Evolutionary conservation across 2,797 vertebrate species (phyloP).

Genomic region (Phalanger gymnotis): DNA sequence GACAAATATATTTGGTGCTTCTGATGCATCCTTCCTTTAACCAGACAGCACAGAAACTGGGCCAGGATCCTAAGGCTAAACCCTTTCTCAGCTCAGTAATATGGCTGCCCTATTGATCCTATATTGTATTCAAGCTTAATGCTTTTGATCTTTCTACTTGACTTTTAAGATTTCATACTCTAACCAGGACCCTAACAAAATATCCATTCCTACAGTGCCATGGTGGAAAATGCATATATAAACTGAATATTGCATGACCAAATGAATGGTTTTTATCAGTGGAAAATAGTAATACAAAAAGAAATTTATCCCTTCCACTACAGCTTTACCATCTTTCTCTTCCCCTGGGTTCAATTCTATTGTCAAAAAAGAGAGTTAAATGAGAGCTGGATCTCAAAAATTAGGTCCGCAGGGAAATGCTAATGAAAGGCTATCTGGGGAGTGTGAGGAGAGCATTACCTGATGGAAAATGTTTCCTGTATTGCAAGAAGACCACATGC

Average conservation of each 20-base stretch:
- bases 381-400: slow-evolving; percentile 49
- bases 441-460: slow-evolving; percentile 18
- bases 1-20: slow-evolving; percentile 32
- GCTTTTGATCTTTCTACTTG: background rate
- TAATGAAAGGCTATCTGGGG: slow-evolving; percentile 41
- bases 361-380: slow-evolving; percentile 20
- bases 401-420: slow-evolving; percentile 40
- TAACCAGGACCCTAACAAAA: background rate
- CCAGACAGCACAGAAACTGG: background rate
- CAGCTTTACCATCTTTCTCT: slow-evolving; percentile 10
- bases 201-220: slow-evolving; percentile 4
- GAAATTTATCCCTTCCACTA: slow-evolving; percentile 19
- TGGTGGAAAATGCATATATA: background rate
- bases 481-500: background rate
- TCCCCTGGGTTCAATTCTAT: slow-evolving; percentile 37
- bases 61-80: background rate
- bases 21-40: slow-evolving; percentile 27
- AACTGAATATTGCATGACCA: slow-evolving; percentile 33
- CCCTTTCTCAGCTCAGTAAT: slow-evolving; percentile 8
- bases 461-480: slow-evolving; percentile 33
- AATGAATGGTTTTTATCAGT: slow-evolving; percentile 55
- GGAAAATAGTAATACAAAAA: slow-evolving; percentile 35
- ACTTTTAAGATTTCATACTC: background rate
- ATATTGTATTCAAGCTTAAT: background rate
- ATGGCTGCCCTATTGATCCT: background rate